Evolutionary conservation across 2,113 vertebrate species (phyloP).

Genomic region (Spilogale gracilis): DNA sequence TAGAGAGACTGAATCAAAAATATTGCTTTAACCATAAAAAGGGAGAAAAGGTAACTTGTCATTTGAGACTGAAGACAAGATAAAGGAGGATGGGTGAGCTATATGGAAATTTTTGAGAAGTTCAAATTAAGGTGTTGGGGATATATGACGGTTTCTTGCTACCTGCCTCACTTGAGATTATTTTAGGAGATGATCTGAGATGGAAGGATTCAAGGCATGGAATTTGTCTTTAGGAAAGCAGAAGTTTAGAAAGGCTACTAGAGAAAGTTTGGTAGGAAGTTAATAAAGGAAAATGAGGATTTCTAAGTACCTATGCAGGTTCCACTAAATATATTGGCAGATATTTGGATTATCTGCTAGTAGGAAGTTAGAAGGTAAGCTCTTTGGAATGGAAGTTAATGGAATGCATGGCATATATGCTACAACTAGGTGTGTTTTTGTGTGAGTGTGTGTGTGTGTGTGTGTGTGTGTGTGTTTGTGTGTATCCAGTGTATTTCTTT

Average conservation of each 20-base stretch:
- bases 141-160: not conserved
- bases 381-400: not conserved
- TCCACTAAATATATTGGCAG: not conserved
- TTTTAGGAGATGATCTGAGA: not conserved
- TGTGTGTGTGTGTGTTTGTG: too few relatives aligned
- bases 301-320: not conserved
- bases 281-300: conserved; percentile 42
- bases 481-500: not conserved
- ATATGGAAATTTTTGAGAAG: conserved; percentile 22
- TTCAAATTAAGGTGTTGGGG: not conserved
- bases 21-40: not conserved
- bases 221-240: conserved; percentile 32
- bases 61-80: not conserved
- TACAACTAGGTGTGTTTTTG: not conserved
- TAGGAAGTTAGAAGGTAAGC: not conserved
- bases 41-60: not conserved
- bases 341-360: not conserved
- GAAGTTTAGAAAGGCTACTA: not conserved
- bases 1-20: not conserved
- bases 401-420: not conserved
- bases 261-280: conserved; percentile 6
- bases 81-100: not conserved
- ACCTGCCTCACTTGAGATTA: not conserved
- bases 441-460: not conserved
- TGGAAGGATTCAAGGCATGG: conserved; percentile 14